A percentile compares a stretch with the other conserved stretches of the same genome.
Evolutionary conservation across 2,113 vertebrate genomes (phyloP).

Genomic region (Tychaedon coryphoeus): DNA sequence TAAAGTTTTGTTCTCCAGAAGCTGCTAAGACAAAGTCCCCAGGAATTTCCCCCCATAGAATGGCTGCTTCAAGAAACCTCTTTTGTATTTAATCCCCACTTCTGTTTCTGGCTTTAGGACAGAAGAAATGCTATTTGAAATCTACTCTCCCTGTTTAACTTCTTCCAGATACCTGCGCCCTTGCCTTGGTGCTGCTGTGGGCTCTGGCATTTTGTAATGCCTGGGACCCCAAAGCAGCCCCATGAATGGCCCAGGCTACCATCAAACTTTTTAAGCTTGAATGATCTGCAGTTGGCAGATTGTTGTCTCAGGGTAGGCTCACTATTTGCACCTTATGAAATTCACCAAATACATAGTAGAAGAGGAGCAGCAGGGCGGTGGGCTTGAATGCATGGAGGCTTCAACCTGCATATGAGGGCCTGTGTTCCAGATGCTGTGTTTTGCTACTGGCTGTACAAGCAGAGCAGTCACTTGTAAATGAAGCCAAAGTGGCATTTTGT

Average conservation of each 20-base stretch:
- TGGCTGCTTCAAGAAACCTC: neutral
- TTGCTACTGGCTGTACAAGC: neutral
- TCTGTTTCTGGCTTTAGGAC: neutral
- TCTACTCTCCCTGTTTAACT: neutral
- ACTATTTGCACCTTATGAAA: neutral
- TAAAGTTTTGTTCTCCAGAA: neutral
- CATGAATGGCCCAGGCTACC: fast-evolving
- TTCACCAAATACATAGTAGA: neutral
- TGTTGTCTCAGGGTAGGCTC: neutral
- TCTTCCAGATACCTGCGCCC: fast-evolving
- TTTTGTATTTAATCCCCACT: neutral
- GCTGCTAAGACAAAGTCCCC: neutral
- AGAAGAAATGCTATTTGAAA: neutral
- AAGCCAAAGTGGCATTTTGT: neutral
- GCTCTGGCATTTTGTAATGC: neutral
- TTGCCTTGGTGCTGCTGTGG: fast-evolving
- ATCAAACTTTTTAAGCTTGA: fast-evolving
- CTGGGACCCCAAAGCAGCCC: neutral
- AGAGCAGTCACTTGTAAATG: neutral
- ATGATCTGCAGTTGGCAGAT: neutral
- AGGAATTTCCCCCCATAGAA: neutral
- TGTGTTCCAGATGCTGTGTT: neutral
- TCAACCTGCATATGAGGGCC: neutral
- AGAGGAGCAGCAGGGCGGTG: neutral
- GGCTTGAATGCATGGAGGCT: neutral